Evolutionary conservation across 2,113 vertebrate species (phyloP).

Genomic region (Lanius collurio): DNA sequence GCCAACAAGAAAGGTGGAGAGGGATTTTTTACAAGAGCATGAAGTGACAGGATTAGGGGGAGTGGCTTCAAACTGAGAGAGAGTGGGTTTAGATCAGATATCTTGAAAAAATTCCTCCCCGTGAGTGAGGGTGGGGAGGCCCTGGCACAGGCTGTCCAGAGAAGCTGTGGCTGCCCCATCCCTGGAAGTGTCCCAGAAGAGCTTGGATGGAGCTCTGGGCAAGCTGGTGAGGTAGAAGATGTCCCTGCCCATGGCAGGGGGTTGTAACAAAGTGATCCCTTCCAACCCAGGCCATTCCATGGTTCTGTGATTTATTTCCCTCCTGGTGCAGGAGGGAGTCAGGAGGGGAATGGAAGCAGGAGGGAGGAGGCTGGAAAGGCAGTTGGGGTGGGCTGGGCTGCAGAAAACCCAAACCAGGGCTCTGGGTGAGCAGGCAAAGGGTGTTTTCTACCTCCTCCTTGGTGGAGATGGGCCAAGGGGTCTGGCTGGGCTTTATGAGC

Average conservation of each 20-base stretch:
- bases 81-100: neutral
- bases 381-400: neutral
- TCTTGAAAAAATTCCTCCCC: too few relatives aligned
- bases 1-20: neutral
- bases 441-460: constrained; percentile 28
- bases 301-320: neutral
- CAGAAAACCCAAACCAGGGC: neutral
- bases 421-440: neutral
- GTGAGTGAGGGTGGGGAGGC: neutral
- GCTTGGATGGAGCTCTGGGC: neutral
- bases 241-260: neutral
- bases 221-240: neutral
- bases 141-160: neutral
- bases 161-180: neutral
- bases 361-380: constrained; percentile 1
- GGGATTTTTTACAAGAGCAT: neutral
- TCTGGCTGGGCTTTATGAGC: constrained; percentile 42
- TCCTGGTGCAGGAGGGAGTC: neutral
- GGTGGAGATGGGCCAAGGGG: constrained; percentile 49
- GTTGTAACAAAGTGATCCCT: neutral
- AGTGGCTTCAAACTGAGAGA: neutral
- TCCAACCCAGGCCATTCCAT: neutral
- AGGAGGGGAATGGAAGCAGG: neutral
- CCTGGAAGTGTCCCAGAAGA: rapidly evolving
- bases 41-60: neutral